phyloP scores from a whole-genome alignment of 2,113 vertebrate genomes.

The Diphyllodes magnificus region DNA sequence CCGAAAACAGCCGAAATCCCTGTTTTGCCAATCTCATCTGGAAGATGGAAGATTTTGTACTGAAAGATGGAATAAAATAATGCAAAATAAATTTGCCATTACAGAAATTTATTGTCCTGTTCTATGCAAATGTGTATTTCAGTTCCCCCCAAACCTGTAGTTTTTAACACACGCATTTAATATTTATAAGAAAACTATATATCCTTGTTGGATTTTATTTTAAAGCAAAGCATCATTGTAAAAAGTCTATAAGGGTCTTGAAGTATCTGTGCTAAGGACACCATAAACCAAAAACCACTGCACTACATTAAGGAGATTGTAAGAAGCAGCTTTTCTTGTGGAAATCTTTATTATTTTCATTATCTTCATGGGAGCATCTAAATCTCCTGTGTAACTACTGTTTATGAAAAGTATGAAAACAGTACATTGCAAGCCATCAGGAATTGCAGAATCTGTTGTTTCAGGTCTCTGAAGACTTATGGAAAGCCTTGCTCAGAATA shows the following conservation, averaged over 20 bases:
- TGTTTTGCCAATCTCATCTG: not conserved
- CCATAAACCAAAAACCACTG: not conserved
- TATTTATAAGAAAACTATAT: not conserved
- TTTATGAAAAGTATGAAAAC: not conserved
- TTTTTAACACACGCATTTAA: not conserved
- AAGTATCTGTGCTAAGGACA: not conserved
- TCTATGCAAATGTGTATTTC: not conserved
- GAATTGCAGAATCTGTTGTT: not conserved
- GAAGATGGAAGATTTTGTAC: not conserved
- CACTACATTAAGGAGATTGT: not conserved
- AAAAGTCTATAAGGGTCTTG: not conserved
- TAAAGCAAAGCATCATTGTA: not conserved
- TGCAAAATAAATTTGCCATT: not conserved
- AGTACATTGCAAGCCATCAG: not conserved
- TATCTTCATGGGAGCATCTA: not conserved
- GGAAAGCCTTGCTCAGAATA: not conserved
- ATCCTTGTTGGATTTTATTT: not conserved
- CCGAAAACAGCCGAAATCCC: not conserved
- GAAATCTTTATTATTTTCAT: not conserved
- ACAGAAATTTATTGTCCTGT: not conserved
- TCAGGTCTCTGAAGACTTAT: not conserved
- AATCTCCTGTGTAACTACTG: not conserved
- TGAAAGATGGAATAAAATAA: not conserved
- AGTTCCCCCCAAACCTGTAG: rapidly evolving
- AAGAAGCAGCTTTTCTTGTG: not conserved